Evolutionary conservation across 2,113 vertebrate genomes (phyloP), one percentile per base, ranked within the genome.

Genomic region (Camelus dromedarius): DNA sequence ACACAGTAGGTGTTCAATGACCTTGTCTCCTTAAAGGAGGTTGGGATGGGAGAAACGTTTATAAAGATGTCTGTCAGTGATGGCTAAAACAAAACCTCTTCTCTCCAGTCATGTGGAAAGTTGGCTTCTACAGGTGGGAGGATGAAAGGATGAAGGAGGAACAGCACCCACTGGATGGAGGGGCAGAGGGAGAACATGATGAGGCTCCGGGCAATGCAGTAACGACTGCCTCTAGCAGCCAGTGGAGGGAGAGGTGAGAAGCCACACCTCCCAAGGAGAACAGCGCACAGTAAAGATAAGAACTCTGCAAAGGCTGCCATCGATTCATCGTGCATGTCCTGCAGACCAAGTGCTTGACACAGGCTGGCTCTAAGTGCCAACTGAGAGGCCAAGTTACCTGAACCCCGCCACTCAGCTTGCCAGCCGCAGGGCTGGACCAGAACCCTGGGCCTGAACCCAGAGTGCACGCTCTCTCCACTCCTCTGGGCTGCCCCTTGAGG

Each of bases 401-500:
- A 5, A 30, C 52, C n/a, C 20, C 28, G 69, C 20, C 62, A 35
- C 58, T 42, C 20, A n/a, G 73, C 38, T 52, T 19, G 67, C 10
- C 50, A 92, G 86, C 8, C 4, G 0, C 1, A 1, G 35, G 54
- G 77, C 62, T 42, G 32, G 42, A 32, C 38, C 14, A 89, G 77
- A 64, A 60, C 60, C 46, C 30, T 35, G 30, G 69, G 42, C 82
- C 81, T 1, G 22, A 38, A 35, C 62, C 46, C 38, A 60, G 64
- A 76, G 87, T 42, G 28, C 64, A 67, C 1, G 14, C 16, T 82
- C 46, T 9, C 66, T 46, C 67, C 6, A 52, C 9, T 35, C 16
- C 13, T 2, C 35, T 0, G 0, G 48, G 69, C 38, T 52, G 30
- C 38, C 28, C 50, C 20, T 64, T 0, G 1, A 56, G 19, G 62